These are phyloP conservation scores for Albula glossodonta DNA, from an alignment of 2,113 vertebrate genomes.

Conservation along the genomic window DNA sequence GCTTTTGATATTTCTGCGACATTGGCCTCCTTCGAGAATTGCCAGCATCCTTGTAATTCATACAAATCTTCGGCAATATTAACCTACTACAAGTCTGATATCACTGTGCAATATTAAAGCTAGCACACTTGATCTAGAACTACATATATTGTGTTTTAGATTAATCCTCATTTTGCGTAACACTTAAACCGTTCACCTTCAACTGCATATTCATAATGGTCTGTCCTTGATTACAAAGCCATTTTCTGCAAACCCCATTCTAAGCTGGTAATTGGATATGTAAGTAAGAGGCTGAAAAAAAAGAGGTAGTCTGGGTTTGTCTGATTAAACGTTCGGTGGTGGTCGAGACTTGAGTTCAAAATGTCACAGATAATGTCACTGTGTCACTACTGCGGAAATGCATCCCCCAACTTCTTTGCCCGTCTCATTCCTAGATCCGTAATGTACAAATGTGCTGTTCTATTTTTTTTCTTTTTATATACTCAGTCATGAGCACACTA, in stretches of 20 bases:
- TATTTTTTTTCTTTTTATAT: no score
- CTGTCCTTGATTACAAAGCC: neutral
- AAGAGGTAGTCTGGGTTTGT: neutral
- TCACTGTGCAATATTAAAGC: no score
- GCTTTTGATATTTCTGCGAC: no score
- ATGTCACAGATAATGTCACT: neutral
- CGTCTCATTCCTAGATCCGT: neutral
- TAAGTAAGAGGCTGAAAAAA: neutral
- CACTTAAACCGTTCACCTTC: neutral
- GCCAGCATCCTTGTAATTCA: no score
- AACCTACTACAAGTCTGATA: no score
- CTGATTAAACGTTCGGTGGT: neutral
- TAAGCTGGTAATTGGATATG: neutral
- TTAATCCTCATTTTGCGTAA: neutral
- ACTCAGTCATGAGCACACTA: no score
- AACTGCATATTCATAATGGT: neutral
- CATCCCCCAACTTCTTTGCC: neutral
- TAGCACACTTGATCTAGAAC: no score
- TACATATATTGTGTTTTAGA: neutral
- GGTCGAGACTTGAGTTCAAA: neutral
- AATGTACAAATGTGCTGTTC: no score
- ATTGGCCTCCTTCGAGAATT: no score
- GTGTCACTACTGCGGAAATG: neutral
- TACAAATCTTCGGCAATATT: no score
- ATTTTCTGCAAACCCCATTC: slow-evolving; percentile 1